These are phyloP conservation scores for Cabera pusaria DNA, from an alignment of 2,888 invertebrate species.

Conservation along the genomic window DNA sequence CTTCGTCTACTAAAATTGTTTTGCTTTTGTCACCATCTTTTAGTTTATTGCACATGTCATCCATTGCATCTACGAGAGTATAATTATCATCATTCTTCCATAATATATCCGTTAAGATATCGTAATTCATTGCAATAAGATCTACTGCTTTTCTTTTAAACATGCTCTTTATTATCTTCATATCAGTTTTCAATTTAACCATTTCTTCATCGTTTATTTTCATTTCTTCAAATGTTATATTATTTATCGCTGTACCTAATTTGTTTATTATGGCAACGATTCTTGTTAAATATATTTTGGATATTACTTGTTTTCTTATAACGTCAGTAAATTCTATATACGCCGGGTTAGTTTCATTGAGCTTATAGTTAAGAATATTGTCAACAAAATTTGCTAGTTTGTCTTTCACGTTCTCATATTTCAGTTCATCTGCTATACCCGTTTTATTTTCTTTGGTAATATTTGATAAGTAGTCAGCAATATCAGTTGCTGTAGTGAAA, in stretches of 20 bases:
- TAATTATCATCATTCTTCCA: constrained; percentile 49
- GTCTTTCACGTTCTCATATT: constrained; percentile 44
- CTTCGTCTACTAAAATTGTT: constrained; percentile 52
- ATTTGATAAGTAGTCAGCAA: constrained; percentile 46
- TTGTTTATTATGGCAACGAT: constrained; percentile 58
- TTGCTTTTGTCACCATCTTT: constrained; percentile 46
- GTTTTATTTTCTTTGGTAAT: constrained; percentile 48
- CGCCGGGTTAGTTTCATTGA: constrained; percentile 47
- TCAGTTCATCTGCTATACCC: constrained; percentile 39
- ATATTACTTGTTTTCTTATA: constrained; percentile 55
- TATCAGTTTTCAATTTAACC: constrained; percentile 44
- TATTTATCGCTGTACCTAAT: constrained; percentile 45
- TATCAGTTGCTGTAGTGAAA: constrained; percentile 46
- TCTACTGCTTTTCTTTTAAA: constrained; percentile 62
- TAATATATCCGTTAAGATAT: constrained; percentile 59
- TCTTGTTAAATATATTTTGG: constrained; percentile 60
- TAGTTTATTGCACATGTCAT: constrained; percentile 49
- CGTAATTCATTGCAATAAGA: constrained; percentile 60
- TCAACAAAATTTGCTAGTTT: constrained; percentile 56
- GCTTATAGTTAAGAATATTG: constrained; percentile 50
- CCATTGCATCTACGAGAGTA: constrained; percentile 49
- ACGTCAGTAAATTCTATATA: constrained; percentile 57
- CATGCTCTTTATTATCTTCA: constrained; percentile 48
- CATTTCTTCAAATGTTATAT: constrained; percentile 37
- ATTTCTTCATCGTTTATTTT: constrained; percentile 39